phyloP scores from a whole-genome alignment of 2,113 vertebrate species.

The Microcebus tavaratra region DNA sequence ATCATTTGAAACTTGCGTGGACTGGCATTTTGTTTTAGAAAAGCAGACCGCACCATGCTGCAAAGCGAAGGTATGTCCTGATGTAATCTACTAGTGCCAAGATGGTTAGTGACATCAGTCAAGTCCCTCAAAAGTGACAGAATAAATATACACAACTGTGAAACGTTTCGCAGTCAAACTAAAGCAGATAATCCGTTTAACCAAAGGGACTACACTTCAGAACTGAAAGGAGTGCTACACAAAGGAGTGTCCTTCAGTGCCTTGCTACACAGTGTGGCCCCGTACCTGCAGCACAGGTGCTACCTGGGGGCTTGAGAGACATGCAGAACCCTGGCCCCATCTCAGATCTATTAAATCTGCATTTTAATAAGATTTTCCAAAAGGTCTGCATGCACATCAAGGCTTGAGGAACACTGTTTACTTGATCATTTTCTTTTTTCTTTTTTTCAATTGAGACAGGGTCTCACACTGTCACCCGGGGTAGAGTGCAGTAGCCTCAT shows the following conservation, averaged over 20 bases:
- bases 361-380: conserved; percentile 34
- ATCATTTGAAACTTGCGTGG: background rate
- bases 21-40: background rate
- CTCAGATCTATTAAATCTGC: background rate
- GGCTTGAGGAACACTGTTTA: background rate
- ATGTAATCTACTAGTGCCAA: background rate
- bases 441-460: too few relatives aligned
- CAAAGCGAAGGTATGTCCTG: background rate
- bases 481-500: too few relatives aligned
- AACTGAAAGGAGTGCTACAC: background rate
- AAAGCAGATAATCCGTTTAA: background rate
- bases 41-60: background rate
- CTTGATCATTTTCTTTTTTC: background rate
- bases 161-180: background rate
- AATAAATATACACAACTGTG: background rate
- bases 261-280: background rate
- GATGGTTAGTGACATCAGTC: background rate
- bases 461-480: too few relatives aligned
- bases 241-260: background rate
- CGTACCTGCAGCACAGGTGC: background rate
- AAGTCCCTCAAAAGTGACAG: background rate
- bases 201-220: background rate
- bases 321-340: background rate
- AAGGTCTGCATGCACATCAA: background rate
- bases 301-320: background rate